A percentile compares a stretch with the other conserved stretches of the same genome.
Evolutionary conservation across 2,888 invertebrate species (phyloP).

Genomic region (Cheilosia scutellata): DNA sequence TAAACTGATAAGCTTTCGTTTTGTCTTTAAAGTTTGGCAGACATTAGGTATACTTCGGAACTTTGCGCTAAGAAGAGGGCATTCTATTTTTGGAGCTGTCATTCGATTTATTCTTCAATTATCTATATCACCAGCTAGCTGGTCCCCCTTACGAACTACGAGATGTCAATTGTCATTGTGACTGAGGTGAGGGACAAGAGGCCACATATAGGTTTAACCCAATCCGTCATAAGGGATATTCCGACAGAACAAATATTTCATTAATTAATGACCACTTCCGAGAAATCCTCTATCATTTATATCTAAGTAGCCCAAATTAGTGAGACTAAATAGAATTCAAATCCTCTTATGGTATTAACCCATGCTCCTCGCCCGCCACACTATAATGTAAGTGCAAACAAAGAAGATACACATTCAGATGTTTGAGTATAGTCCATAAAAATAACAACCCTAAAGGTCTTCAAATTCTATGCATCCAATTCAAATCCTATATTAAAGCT

Average conservation of each 20-base stretch:
- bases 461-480: neutral
- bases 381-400: neutral
- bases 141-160: no score
- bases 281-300: neutral
- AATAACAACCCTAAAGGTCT: neutral
- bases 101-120: no score
- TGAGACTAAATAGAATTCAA: neutral
- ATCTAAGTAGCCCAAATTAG: neutral
- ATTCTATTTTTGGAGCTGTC: no score
- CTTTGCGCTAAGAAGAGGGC: no score
- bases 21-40: neutral
- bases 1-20: neutral
- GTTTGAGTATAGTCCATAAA: neutral
- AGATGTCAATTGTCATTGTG: no score
- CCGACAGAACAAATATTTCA: no score
- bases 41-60: no score
- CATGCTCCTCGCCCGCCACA: neutral
- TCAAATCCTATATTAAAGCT: neutral
- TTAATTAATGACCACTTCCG: neutral
- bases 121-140: no score
- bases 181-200: no score
- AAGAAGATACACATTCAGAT: neutral
- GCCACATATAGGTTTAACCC: no score
- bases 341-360: conserved; percentile 4
- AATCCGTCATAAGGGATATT: no score